Conservation (phyloP, 1,140 invertebrate genomes). For the Sitobion miscanthi region DNA sequence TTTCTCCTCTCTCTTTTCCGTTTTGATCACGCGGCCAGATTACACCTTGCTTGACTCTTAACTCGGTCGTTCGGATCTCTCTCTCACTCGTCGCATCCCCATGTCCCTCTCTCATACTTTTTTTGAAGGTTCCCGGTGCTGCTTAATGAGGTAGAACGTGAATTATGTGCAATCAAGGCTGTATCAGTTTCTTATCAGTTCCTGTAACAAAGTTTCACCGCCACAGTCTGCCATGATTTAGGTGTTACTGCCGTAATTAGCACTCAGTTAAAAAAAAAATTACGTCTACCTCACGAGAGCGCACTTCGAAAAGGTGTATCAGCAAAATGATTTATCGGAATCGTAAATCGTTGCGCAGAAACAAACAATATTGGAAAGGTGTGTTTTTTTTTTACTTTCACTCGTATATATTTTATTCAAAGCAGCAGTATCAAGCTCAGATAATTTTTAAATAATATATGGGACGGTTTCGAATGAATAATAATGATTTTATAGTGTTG, state of each 20-base stretch:
- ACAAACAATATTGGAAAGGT: slow-evolving; percentile 22
- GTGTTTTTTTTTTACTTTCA: neutral
- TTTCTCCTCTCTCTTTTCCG: slow-evolving; percentile 55
- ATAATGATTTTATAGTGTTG: neutral
- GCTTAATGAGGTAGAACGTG: slow-evolving; percentile 56
- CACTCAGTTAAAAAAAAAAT: slow-evolving; percentile 47
- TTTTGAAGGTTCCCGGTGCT: slow-evolving; percentile 9
- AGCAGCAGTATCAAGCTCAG: neutral
- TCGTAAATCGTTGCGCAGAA: neutral
- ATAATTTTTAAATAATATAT: neutral
- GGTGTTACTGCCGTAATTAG: slow-evolving; percentile 53
- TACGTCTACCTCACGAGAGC: neutral
- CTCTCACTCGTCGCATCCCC: neutral
- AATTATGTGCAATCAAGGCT: slow-evolving; percentile 56
- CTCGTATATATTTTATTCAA: neutral
- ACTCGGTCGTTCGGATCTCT: neutral
- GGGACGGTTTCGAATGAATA: neutral
- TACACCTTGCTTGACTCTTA: slow-evolving; percentile 44
- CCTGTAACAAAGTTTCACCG: slow-evolving; percentile 54
- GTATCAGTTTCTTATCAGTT: slow-evolving; percentile 56
- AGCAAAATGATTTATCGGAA: slow-evolving; percentile 30
- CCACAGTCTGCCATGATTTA: slow-evolving; percentile 36
- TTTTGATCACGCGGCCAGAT: slow-evolving; percentile 40
- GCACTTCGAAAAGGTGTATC: neutral
- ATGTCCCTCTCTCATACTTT: neutral